Conservation (phyloP, 2,113 vertebrate genomes). For the Typhlomys cinereus region DNA sequence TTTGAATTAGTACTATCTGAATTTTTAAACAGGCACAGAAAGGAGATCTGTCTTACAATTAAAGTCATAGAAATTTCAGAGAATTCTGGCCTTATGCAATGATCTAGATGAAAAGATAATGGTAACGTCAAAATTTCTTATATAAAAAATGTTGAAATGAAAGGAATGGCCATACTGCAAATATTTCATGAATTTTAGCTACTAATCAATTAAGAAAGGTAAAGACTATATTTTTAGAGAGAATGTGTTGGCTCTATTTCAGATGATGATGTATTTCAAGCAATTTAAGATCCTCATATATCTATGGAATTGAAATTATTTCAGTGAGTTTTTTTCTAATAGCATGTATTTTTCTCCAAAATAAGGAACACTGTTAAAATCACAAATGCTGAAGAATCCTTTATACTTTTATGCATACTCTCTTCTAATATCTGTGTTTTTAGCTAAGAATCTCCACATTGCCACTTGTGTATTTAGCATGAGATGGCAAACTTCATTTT, state of each 20-base stretch:
- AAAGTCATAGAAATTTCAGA: too few species aligned
- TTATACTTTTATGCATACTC: not conserved
- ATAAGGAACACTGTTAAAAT: not conserved
- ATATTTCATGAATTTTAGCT: constrained; percentile 41
- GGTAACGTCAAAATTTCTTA: not conserved
- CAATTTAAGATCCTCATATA: constrained; percentile 31
- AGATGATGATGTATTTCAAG: constrained; percentile 38
- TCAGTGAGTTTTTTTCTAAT: not conserved
- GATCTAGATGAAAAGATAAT: constrained; percentile 8
- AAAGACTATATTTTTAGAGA: constrained; percentile 44
- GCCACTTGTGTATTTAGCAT: constrained; percentile 39
- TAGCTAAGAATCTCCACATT: not conserved
- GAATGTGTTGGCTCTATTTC: not conserved
- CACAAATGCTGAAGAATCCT: constrained; percentile 4
- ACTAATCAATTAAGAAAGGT: not conserved
- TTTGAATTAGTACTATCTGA: constrained; percentile 35
- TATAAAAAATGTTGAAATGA: constrained; percentile 54
- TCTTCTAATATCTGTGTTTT: constrained; percentile 46
- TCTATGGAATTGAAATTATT: not conserved
- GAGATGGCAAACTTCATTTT: constrained; percentile 37
- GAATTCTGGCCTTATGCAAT: not conserved
- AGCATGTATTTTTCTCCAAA: constrained; percentile 31
- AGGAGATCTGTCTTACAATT: not conserved
- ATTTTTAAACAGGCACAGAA: constrained; percentile 30
- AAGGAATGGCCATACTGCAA: not conserved